phyloP scores from a whole-genome alignment of 2,113 vertebrate genomes.

The Platycercus adscitus region DNA sequence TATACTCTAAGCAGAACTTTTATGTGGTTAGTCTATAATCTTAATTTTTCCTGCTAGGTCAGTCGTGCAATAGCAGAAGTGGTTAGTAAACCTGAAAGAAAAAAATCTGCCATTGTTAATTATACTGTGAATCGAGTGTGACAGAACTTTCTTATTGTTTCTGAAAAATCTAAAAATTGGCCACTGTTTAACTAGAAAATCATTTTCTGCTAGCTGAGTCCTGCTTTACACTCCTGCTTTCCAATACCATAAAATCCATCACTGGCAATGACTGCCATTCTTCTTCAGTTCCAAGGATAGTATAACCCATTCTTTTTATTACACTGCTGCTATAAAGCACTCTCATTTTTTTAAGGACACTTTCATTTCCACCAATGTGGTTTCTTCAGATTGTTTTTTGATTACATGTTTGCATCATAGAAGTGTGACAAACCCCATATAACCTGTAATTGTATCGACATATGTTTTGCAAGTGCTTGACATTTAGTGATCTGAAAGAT shows the following conservation, averaged over 20 bases:
- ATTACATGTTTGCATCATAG: not conserved
- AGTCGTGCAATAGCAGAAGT: not conserved
- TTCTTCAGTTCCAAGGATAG: not conserved
- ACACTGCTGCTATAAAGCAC: not conserved
- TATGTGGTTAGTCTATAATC: not conserved
- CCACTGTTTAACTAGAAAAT: conserved; percentile 35
- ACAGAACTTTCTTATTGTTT: conserved; percentile 10
- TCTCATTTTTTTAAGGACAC: not conserved
- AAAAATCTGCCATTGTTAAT: not conserved
- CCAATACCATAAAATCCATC: not conserved
- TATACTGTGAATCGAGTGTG: not conserved
- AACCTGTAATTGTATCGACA: not conserved
- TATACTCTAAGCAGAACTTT: not conserved
- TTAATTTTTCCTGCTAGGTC: not conserved
- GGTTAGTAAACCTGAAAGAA: not conserved
- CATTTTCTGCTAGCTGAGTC: not conserved
- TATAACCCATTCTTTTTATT: not conserved
- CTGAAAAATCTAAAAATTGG: conserved; percentile 28
- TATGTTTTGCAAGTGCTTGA: not conserved
- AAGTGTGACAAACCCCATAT: not conserved
- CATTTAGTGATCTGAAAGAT: not conserved
- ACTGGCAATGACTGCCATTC: not conserved
- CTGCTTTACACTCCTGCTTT: not conserved
- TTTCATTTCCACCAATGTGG: not conserved
- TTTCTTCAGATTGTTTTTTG: not conserved